Percentiles rank a stretch among this genome's conserved stretches.
Evolutionary conservation across 2,888 invertebrate species (phyloP).

Genomic region (Synergus laeviventris): DNA sequence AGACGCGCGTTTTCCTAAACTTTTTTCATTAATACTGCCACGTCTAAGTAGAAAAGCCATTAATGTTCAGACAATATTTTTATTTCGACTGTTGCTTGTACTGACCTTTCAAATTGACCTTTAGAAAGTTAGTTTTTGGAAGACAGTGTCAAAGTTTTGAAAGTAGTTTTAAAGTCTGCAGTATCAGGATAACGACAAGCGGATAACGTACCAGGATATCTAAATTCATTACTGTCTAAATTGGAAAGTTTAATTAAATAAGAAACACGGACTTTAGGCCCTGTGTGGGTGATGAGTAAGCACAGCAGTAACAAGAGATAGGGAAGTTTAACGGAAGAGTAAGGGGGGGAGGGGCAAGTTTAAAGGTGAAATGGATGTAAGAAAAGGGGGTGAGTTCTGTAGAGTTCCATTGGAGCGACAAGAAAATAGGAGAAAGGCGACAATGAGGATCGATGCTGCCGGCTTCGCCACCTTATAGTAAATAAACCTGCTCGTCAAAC

Average conservation of each 20-base stretch:
- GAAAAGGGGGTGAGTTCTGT: slow-evolving; percentile 16
- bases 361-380: slow-evolving; percentile 1
- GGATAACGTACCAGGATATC: slow-evolving; percentile 59
- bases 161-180: slow-evolving; percentile 31
- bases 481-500: slow-evolving; percentile 36
- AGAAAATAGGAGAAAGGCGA: slow-evolving; percentile 38
- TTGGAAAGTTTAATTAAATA: slow-evolving; percentile 70
- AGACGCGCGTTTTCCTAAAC: too few species aligned
- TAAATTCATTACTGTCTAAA: slow-evolving; percentile 67
- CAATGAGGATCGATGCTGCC: slow-evolving; percentile 38
- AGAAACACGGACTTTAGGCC: slow-evolving; percentile 54
- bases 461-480: slow-evolving; percentile 29
- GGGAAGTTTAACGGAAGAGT: slow-evolving; percentile 30
- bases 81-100: too few species aligned
- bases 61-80: too few species aligned
- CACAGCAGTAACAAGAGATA: slow-evolving; percentile 40
- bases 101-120: neutral
- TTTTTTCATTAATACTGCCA: too few species aligned
- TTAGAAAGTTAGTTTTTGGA: neutral
- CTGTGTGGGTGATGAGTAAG: slow-evolving; percentile 33
- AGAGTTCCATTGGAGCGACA: slow-evolving; percentile 24
- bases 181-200: slow-evolving; percentile 5
- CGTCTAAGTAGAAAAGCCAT: too few species aligned
- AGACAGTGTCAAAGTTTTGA: slow-evolving; percentile 9
- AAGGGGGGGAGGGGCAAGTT: slow-evolving; percentile 12